Percentiles rank a stretch among this genome's conserved stretches.
Conservation (phyloP, 2,888 invertebrate species). For the Athetis lepigone region DNA sequence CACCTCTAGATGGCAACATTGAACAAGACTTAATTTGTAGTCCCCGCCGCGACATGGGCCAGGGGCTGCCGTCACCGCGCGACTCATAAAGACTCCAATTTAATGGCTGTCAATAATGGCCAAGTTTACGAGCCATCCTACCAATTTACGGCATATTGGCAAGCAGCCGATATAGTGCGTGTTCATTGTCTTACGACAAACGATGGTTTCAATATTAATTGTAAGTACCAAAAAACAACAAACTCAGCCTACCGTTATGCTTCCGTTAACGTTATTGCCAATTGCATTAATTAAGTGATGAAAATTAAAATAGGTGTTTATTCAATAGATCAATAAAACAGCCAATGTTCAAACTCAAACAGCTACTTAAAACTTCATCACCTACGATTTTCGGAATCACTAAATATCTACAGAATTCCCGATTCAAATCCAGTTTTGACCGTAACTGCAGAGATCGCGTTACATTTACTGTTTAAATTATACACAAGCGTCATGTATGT, state of each 20-base stretch:
- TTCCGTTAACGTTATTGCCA: constrained; percentile 29
- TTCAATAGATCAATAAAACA: constrained; percentile 28
- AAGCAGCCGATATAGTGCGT: constrained; percentile 79
- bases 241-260: constrained; percentile 16
- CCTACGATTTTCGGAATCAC: constrained; percentile 22
- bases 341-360: constrained; percentile 24
- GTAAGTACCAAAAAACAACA: constrained; percentile 35
- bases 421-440: constrained; percentile 32
- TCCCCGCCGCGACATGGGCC: constrained; percentile 55
- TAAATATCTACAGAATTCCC: constrained; percentile 19
- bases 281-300: constrained; percentile 40
- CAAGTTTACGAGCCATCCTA: constrained; percentile 84
- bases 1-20: constrained; percentile 28
- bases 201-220: constrained; percentile 45
- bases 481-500: constrained; percentile 26
- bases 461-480: constrained; percentile 30
- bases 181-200: constrained; percentile 70
- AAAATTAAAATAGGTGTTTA: constrained; percentile 47
- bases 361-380: constrained; percentile 44
- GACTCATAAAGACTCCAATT: constrained; percentile 84
- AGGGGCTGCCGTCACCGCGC: constrained; percentile 69
- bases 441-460: constrained; percentile 25
- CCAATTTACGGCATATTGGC: constrained; percentile 87
- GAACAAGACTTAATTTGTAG: constrained; percentile 51
- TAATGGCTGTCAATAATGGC: constrained; percentile 86